A percentile compares a stretch with the other conserved stretches of the same genome.
Conservation (phyloP, 2,797 vertebrate genomes). For the Anguilla marmorata region DNA sequence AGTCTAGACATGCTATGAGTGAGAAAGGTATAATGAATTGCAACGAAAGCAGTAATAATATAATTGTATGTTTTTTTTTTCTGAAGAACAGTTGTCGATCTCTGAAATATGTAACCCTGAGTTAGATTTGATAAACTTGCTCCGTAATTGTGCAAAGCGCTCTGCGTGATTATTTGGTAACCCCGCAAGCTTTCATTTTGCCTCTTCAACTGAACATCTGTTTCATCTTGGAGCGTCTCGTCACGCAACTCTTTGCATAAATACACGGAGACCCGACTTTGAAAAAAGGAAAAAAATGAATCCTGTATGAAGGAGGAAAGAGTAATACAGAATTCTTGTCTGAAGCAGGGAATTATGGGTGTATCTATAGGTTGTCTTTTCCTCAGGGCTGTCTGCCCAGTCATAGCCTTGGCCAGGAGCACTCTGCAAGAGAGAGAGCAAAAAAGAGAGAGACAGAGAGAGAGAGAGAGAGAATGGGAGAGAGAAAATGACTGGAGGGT, state of each 20-base stretch:
- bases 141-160: neutral
- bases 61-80: neutral
- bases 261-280: constrained; percentile 54
- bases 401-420: neutral
- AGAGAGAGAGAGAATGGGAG: no score
- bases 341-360: constrained; percentile 2
- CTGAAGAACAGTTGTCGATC: neutral
- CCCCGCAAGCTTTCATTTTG: constrained; percentile 36
- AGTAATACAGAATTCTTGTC: neutral
- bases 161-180: constrained; percentile 19
- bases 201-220: constrained; percentile 38
- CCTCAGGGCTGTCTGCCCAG: neutral
- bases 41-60: neutral
- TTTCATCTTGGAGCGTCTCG: constrained; percentile 40
- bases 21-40: neutral
- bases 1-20: no score
- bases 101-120: neutral
- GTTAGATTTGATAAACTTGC: neutral
- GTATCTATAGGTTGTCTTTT: neutral
- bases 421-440: neutral
- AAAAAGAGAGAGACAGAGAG: no score
- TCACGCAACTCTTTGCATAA: constrained; percentile 47
- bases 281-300: constrained; percentile 9
- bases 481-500: no score
- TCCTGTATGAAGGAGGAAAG: neutral